Percentiles rank a stretch among this genome's conserved stretches.
phyloP scores from a whole-genome alignment of 2,113 vertebrate genomes.

The Callocephalon fimbriatum region DNA sequence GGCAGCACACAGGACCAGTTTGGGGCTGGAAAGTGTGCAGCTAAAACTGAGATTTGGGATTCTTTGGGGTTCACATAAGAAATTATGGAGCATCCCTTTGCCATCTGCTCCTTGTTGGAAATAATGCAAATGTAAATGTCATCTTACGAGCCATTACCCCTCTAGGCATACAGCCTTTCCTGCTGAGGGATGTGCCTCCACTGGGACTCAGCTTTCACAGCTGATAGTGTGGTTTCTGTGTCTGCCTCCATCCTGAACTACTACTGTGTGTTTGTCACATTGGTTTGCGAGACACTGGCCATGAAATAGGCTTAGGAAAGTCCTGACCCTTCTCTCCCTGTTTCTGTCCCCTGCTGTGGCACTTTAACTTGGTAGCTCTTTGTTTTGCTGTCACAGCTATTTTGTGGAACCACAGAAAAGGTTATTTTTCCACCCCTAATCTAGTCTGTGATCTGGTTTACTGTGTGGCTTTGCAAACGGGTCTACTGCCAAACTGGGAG shows the following conservation, averaged over 20 bases:
- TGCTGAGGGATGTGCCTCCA: neutral
- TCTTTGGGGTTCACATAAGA: slow-evolving; percentile 10
- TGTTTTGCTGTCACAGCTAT: neutral
- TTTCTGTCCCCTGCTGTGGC: neutral
- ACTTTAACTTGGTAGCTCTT: neutral
- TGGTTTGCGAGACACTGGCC: neutral
- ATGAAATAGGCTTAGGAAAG: neutral
- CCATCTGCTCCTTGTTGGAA: slow-evolving; percentile 37
- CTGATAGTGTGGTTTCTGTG: neutral
- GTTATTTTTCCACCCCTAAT: neutral
- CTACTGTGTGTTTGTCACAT: neutral
- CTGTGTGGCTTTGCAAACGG: neutral
- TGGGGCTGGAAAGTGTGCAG: neutral
- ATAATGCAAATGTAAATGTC: slow-evolving; percentile 37
- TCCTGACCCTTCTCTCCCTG: neutral
- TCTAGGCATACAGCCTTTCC: neutral
- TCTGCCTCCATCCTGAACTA: neutral
- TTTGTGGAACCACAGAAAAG: slow-evolving; percentile 4
- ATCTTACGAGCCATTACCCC: neutral
- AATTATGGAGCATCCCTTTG: neutral
- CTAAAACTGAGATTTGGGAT: neutral
- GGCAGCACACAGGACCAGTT: neutral
- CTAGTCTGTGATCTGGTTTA: neutral
- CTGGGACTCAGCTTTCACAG: neutral
- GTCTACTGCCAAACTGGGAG: neutral